These are phyloP conservation scores for Borostomias antarcticus DNA, from an alignment of 2,797 vertebrate genomes.

Conservation along the genomic window DNA sequence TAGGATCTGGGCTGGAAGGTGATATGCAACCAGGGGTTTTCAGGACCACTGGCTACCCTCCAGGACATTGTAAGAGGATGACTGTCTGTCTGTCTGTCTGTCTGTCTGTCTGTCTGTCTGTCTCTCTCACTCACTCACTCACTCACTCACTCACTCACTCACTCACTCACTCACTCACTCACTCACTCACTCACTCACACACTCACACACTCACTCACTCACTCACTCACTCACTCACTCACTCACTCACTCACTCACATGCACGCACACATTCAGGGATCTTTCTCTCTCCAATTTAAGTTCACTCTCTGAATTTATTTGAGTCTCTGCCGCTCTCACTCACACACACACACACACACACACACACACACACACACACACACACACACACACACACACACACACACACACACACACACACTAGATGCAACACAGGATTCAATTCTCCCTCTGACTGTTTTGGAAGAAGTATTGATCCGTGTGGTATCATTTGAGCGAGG, in stretches of 20 bases:
- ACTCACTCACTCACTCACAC: neutral
- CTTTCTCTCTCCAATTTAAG: neutral
- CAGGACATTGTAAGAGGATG: slow-evolving; percentile 46
- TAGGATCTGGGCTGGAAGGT: slow-evolving; percentile 70
- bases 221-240: neutral
- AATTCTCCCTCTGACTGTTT: slow-evolving; percentile 38
- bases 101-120: slow-evolving; percentile 35
- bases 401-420: slow-evolving; percentile 9
- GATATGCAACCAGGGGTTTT: slow-evolving; percentile 67
- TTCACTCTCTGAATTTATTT: slow-evolving; percentile 4
- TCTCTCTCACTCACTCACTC: slow-evolving; percentile 12
- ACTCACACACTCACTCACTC: neutral
- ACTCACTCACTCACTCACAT: neutral
- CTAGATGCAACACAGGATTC: slow-evolving; percentile 14
- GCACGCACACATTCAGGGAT: neutral
- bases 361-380: slow-evolving; percentile 1
- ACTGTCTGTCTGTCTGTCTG: neutral
- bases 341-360: slow-evolving; percentile 12
- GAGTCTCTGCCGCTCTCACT: neutral
- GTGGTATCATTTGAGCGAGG: slow-evolving; percentile 11
- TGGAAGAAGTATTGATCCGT: slow-evolving; percentile 43
- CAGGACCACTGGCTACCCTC: slow-evolving; percentile 61
- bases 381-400: slow-evolving; percentile 1
- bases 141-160: slow-evolving; percentile 6
- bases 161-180: neutral